phyloP scores from a whole-genome alignment of 2,113 vertebrate species.

The Entomyzon cyanotis region DNA sequence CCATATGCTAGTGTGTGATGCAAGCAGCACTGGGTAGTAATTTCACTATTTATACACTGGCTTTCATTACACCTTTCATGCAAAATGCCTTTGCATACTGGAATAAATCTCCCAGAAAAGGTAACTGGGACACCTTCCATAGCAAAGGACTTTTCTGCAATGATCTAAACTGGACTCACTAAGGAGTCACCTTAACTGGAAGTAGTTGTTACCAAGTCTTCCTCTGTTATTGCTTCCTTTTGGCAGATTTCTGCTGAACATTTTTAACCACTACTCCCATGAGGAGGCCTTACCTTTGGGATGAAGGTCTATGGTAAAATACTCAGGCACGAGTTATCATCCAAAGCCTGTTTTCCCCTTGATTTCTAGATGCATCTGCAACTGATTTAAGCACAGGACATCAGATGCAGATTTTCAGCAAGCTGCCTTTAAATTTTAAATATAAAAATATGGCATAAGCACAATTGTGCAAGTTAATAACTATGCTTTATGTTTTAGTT shows the following conservation, averaged over 20 bases:
- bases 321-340: not conserved
- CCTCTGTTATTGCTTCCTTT: not conserved
- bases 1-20: not conserved
- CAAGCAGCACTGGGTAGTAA: not conserved
- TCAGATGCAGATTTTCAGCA: not conserved
- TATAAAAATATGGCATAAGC: not conserved
- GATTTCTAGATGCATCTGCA: not conserved
- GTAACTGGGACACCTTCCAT: not conserved
- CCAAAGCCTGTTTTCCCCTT: not conserved
- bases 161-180: not conserved
- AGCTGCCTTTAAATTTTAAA: not conserved
- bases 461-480: not conserved
- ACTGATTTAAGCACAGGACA: not conserved
- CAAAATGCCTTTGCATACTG: not conserved
- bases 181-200: not conserved
- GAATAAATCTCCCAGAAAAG: not conserved
- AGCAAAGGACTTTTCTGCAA: not conserved
- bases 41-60: not conserved
- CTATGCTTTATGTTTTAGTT: not conserved
- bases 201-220: not conserved
- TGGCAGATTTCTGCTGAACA: not conserved
- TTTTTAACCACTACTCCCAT: not conserved
- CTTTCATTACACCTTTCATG: not conserved
- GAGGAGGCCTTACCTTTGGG: not conserved
- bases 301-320: not conserved